Conservation (phyloP, 2,113 vertebrate genomes). For the Cinclus cinclus region DNA sequence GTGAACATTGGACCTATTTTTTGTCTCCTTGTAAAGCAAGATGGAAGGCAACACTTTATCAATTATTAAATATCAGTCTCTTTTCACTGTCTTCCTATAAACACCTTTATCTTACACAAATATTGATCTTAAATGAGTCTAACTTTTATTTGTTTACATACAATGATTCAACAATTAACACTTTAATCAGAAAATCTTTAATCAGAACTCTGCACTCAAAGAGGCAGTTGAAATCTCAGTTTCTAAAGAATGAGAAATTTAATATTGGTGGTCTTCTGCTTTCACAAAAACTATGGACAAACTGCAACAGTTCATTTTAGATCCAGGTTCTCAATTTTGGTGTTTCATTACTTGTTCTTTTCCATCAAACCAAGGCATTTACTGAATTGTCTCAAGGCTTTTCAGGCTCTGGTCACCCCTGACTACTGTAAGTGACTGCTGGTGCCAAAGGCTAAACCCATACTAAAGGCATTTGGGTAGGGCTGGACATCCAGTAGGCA, state of each 20-base stretch:
- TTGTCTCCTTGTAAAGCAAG: background rate
- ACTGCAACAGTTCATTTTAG: background rate
- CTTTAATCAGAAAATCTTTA: background rate
- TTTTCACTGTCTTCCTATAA: constrained; percentile 6
- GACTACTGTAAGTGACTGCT: background rate
- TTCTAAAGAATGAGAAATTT: background rate
- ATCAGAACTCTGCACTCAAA: background rate
- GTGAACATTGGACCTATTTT: background rate
- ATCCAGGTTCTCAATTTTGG: background rate
- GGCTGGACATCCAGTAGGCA: background rate
- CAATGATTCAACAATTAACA: background rate
- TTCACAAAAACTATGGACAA: background rate
- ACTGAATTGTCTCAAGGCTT: background rate
- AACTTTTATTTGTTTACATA: background rate
- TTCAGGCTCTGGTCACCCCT: background rate
- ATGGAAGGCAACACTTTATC: background rate
- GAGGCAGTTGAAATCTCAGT: background rate
- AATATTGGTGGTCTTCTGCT: background rate
- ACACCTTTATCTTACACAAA: background rate
- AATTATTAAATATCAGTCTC: background rate
- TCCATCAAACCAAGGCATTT: background rate
- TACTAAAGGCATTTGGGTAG: background rate
- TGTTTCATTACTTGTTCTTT: background rate
- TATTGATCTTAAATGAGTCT: background rate
- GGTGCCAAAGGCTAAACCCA: background rate